Base-by-base conservation (phyloP, 2,888 invertebrate species). In the Calephelis perditalis region DNA sequence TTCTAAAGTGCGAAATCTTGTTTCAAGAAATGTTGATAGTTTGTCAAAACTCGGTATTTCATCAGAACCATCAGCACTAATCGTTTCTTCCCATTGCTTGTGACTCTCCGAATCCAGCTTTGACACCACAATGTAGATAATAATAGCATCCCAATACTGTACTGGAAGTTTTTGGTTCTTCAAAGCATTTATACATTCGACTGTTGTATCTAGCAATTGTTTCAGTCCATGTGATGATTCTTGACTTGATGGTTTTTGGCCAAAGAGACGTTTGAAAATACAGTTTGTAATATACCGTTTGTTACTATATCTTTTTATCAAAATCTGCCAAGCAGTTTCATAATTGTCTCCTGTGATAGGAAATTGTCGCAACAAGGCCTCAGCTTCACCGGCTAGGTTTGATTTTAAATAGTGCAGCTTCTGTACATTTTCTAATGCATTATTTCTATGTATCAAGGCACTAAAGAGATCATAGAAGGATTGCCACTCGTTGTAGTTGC, bases 121-220 rank as follows among this genome's bases (percentile, higher is more conserved):
- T 12, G 58, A 58, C 7, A 68, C 63, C 0, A 66, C 8, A 40
- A 69, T 59, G 35, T 66, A 60, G 5, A 67, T 59, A 3, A 71
- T 47, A 6, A 70, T 65, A 8, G 64, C 45, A 62, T 70, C 63
- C 70, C 67, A 69, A 2, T 60, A 52, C 7, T 8, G n/a, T 15
- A 56, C 61, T 9, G 60, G 46, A 7, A 68, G 63, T 1, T 66
- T 56, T 11, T 68, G 43, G 55, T 65, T 69, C 58, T 58, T 63
- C 11, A 62, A 59, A 12, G 63, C 58, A 40, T 59, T 60, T 11
- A 69, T 58, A 61, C 70, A 72, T 59, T 72, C 61, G 3, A 45
- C 65, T 5, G 71, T 69, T 3, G 66, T 71, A 62, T 71, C 71
- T 35, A 73, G 36, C 9, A 73, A 47, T 11, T 65, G 65, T 45